A percentile compares a stretch with the other conserved stretches of the same genome.
Conservation (phyloP, 2,888 invertebrate species). For the Venusia cambrica region DNA sequence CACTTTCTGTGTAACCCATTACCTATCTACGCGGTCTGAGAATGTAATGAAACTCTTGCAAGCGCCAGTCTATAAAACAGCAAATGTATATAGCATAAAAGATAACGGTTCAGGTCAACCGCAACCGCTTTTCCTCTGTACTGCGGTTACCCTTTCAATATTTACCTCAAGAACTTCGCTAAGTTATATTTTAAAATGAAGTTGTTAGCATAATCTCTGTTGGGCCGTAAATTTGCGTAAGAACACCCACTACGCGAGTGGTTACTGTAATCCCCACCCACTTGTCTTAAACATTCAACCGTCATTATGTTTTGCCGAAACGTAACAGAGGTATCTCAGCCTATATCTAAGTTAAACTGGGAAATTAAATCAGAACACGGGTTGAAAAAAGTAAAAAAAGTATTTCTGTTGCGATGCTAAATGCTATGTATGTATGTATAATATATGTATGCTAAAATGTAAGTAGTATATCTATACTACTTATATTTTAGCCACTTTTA, state of each 20-base stretch:
- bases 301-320: slow-evolving; percentile 46
- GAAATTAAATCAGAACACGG: slow-evolving; percentile 32
- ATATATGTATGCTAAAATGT: no score
- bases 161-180: slow-evolving; percentile 19
- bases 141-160: slow-evolving; percentile 18
- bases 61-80: slow-evolving; percentile 2
- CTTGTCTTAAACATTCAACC: slow-evolving; percentile 39
- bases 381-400: no score
- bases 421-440: no score
- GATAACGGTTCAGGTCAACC: slow-evolving; percentile 1
- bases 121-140: slow-evolving; percentile 8
- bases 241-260: slow-evolving; percentile 27
- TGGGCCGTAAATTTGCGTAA: slow-evolving; percentile 30
- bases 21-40: no score
- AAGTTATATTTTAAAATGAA: slow-evolving; percentile 23
- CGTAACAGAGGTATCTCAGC: slow-evolving; percentile 35
- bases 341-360: slow-evolving; percentile 39
- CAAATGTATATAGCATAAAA: slow-evolving; percentile 2
- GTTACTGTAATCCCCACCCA: slow-evolving; percentile 39
- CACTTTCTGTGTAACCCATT: no score
- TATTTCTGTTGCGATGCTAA: no score
- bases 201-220: slow-evolving; percentile 28
- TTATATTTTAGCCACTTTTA: no score
- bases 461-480: no score
- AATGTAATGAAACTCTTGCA: slow-evolving; percentile 3